phyloP scores from a whole-genome alignment of 1,140 invertebrate genomes.

The Atta texana region DNA sequence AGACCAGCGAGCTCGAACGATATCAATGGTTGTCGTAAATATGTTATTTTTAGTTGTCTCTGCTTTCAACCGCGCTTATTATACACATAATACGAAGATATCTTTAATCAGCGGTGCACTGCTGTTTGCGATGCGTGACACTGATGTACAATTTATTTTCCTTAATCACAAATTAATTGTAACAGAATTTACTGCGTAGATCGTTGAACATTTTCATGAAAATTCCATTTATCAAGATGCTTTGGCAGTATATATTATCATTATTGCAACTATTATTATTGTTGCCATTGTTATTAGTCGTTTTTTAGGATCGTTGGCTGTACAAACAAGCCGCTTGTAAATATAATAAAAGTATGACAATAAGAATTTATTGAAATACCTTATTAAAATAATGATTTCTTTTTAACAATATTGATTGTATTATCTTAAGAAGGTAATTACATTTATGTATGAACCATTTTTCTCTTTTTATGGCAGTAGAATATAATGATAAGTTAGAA shows the following conservation, averaged over 20 bases:
- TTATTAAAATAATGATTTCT: constrained; percentile 4
- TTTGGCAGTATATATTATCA: background rate
- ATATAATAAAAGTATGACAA: background rate
- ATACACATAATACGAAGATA: constrained; percentile 62
- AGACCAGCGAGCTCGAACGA: constrained; percentile 39
- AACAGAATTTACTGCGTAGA: background rate
- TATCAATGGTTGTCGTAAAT: constrained; percentile 75
- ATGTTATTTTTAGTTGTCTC: constrained; percentile 74
- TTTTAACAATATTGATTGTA: background rate
- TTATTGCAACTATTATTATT: background rate
- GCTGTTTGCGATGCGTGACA: constrained; percentile 69
- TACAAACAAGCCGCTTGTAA: background rate
- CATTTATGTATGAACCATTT: constrained; percentile 21
- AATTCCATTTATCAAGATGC: background rate
- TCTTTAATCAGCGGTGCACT: constrained; percentile 64
- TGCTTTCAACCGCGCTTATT: constrained; percentile 61
- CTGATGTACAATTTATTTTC: constrained; percentile 60
- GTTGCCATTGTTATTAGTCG: background rate
- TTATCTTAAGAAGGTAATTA: constrained; percentile 31
- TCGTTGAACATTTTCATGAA: background rate
- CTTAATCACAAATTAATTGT: constrained; percentile 29
- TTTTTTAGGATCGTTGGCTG: background rate
- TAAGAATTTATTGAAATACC: background rate
- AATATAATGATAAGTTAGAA: constrained; percentile 8
- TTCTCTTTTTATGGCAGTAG: constrained; percentile 7